Conservation (phyloP, 2,888 invertebrate genomes). For the Hemaris fuciformis region DNA sequence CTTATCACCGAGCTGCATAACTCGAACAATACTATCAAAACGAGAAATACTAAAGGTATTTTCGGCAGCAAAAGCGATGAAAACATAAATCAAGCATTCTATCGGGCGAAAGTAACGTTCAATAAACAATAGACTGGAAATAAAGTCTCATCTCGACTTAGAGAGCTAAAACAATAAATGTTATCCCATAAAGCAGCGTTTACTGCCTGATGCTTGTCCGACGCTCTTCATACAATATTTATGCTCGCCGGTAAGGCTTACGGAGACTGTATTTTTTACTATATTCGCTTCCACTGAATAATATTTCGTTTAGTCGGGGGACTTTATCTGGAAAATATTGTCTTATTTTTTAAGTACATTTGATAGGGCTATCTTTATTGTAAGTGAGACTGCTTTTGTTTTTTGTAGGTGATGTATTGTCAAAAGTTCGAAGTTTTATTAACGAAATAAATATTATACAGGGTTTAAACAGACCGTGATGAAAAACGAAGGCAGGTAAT, state of each 20-base stretch:
- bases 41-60: not conserved
- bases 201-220: slow-evolving; percentile 68
- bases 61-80: slow-evolving; percentile 23
- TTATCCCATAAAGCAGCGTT: slow-evolving; percentile 71
- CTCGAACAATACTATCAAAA: not conserved
- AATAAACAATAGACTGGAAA: slow-evolving; percentile 53
- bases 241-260: slow-evolving; percentile 35
- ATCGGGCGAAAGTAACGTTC: slow-evolving; percentile 32
- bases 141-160: slow-evolving; percentile 50
- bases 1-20: not conserved
- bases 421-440: no score
- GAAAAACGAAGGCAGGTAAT: no score
- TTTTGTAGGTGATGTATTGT: no score
- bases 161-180: slow-evolving; percentile 72
- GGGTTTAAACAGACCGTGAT: no score
- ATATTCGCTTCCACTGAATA: slow-evolving; percentile 1
- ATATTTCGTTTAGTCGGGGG: not conserved
- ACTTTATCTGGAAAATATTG: not conserved
- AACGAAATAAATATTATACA: no score
- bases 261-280: slow-evolving; percentile 3
- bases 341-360: not conserved
- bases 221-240: slow-evolving; percentile 75
- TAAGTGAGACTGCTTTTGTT: no score
- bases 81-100: slow-evolving; percentile 32
- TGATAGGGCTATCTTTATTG: no score